A percentile compares a stretch with the other conserved stretches of the same genome.
Conservation (phyloP, 2,113 vertebrate genomes). For the Sander vitreus region DNA sequence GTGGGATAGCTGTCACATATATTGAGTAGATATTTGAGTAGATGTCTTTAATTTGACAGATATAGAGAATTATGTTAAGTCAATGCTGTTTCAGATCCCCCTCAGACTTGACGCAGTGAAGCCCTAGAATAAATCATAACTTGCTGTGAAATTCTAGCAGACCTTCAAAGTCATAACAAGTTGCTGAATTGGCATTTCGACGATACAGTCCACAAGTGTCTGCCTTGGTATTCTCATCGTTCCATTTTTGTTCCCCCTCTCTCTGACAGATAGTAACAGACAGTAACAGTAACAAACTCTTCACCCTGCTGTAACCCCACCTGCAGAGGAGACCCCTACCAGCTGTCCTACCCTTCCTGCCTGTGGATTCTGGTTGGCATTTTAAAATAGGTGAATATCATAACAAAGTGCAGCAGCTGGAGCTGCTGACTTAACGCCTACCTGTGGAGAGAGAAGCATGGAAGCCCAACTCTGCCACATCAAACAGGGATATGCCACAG, state of each 20-base stretch:
- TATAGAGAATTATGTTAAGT: not conserved
- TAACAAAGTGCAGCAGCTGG: constrained; percentile 71
- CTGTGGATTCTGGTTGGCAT: constrained; percentile 68
- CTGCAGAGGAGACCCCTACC: constrained; percentile 56
- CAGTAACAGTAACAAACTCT: constrained; percentile 4
- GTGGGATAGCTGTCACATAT: too few relatives aligned
- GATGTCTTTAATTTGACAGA: too few relatives aligned
- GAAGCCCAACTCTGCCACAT: constrained; percentile 59
- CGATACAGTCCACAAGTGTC: not conserved
- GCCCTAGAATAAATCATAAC: constrained; percentile 18
- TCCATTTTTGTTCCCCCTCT: not conserved
- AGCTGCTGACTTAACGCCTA: constrained; percentile 60
- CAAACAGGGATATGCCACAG: constrained; percentile 70
- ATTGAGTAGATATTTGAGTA: not conserved
- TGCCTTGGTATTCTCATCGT: not conserved
- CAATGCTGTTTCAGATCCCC: not conserved
- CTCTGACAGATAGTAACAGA: not conserved
- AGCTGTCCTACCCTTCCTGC: constrained; percentile 30
- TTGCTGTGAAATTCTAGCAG: constrained; percentile 27
- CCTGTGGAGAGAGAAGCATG: constrained; percentile 47
- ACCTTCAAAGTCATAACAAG: constrained; percentile 28
- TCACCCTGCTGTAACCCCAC: constrained; percentile 19
- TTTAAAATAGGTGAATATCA: constrained; percentile 72
- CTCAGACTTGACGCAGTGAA: not conserved
- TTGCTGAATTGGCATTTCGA: constrained; percentile 4